Evolutionary conservation across 2,888 invertebrate genomes (phyloP), one percentile per base, ranked within the genome.

Genomic region (Taenaris catops): DNA sequence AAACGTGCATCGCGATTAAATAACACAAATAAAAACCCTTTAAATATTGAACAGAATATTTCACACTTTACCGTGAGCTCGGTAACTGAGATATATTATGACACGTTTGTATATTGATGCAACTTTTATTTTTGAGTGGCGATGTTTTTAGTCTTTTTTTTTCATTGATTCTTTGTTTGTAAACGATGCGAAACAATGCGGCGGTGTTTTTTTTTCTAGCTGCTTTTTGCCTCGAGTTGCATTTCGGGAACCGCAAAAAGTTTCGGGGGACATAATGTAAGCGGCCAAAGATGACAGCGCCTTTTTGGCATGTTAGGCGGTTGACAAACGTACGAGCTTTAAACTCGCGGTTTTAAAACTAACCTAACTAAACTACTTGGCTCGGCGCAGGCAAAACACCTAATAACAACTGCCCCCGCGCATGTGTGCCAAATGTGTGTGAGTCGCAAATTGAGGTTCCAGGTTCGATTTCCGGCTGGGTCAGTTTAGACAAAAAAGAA

Each of bases 41-140:
- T 84, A 84, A 79, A 84, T 81, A 83, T 83, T 78, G 78, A 80
- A 72, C 71, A 68, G 61, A 78, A 83, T 80, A 81, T 78, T 83
- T 84, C 80, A 83, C 84, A 84, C 84, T 84, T 75, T 66, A 64
- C 64, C 46, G 47, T 50, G 64, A 66, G 63, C 58, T 57, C 55
- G 41, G 63, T 74, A 78, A 76, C 72, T 64, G 63, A 75, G 76
- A 81, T 83, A 78, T 79, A 79, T 78, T 79, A 78, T 80, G 76
- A 78, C 75, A 58, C 48, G 62, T 50, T 60, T 63, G 59, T 70
- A 62, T 68, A 63, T 35, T 35, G 41, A 35, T 32, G 41, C 65
- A 59, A 55, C 58, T 49, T 53, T 65, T 66, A n/a, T 70, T 53
- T 75, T 74, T 57, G 58, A 63, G 57, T 53, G 63, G 55, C 51